Evolutionary conservation across 2,888 invertebrate species (phyloP), one percentile per base, ranked within the genome.

Genomic region (Eurois occulta): DNA sequence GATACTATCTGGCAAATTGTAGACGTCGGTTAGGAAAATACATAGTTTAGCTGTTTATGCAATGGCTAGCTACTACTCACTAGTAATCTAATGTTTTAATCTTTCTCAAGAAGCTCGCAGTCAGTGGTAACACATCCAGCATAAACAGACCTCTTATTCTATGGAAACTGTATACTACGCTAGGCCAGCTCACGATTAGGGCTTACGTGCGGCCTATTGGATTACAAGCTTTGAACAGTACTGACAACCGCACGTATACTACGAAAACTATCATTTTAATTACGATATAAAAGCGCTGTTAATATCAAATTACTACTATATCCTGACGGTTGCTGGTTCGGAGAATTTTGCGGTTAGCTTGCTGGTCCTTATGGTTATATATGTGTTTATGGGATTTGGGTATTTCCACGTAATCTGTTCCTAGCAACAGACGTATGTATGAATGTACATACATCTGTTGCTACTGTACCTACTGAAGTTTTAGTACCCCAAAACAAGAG

Each of bases 1-100:
- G 5, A 18, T 67, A 55, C 38, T 24, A 81, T 67, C 76, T 67
- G 24, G 46, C 52, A 71, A 80, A 75, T 81, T 81, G 52, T 55
- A 67, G 35, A 24, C 43, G 76, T 65, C 76, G 52, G 80, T 41
- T 66, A 35, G 21, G 35, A 75, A 66, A 75, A 70, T n/a, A n/a
- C n/a, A n/a, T 80, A 81, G 58, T 43, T 58, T 80, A 46, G 58
- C 28, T 48, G 16, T 46, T 38, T 46, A 69, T 70, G 70, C 52
- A 46, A 81, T 69, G 64, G 52, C 52, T 46, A 18, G 32, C 70
- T 55, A 76, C 46, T 81, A 46, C n/a, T 81, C 38, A 81, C 32
- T 11, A 24, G 18, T 41, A 41, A 81, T 80, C 76, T 62, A 5
- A 67, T 43, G 43, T n/a, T 77, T 68, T 35, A 68, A 81, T 81